Evolutionary conservation across 2,888 invertebrate species (phyloP).

Genomic region (Vannuccia rotundouncinata): DNA sequence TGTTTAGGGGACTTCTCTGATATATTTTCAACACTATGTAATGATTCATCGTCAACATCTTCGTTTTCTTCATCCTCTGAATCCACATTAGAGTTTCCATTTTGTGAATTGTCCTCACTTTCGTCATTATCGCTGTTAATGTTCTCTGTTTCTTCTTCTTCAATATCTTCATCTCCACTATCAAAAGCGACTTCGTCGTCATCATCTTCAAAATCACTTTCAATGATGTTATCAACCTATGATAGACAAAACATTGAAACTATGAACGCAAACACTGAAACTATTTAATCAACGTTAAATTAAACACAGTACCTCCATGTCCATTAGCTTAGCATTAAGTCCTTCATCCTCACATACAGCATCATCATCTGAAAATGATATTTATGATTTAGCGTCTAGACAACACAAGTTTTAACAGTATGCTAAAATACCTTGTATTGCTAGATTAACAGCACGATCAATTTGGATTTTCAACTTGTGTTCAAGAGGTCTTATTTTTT

Average conservation of each 20-base stretch:
- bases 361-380: neutral
- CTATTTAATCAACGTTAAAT: too few relatives aligned
- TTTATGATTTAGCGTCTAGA: neutral
- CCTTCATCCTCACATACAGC: neutral
- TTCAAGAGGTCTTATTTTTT: neutral
- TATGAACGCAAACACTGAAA: too few relatives aligned
- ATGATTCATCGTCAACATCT: neutral
- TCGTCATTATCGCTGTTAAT: neutral
- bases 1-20: neutral
- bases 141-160: neutral
- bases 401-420: too few relatives aligned
- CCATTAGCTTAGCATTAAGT: neutral
- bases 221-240: too few relatives aligned
- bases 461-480: neutral
- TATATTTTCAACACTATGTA: neutral
- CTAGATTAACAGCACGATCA: neutral
- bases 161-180: neutral
- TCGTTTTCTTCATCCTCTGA: neutral
- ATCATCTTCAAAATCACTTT: too few relatives aligned
- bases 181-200: too few relatives aligned
- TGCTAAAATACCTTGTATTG: neutral
- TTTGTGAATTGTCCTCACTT: neutral
- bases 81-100: neutral
- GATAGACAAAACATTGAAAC: too few relatives aligned
- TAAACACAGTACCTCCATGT: neutral